Base-by-base conservation (phyloP, 2,113 vertebrate species). In the Sturnus vulgaris region DNA sequence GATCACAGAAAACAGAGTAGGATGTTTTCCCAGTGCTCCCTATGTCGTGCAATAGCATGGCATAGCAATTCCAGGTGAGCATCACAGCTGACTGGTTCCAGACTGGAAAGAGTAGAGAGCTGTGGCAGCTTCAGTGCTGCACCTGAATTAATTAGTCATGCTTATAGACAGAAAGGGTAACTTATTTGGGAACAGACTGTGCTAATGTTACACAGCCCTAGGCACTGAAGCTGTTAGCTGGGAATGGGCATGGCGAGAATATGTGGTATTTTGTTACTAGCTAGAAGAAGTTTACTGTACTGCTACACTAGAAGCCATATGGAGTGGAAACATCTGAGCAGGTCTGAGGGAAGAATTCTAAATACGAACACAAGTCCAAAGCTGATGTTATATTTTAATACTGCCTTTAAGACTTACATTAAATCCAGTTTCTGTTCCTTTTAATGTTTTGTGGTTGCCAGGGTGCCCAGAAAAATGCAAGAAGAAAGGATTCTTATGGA, bases 181-280 rank as follows among this genome's bases (percentile, higher is more conserved):
- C 39, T 70, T 84, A 81, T 82, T 68, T 85, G 65, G 52, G 84
- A 95, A 94, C 85, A 89, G 78, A 40, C 73, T 79, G 90, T 87
- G 90, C 77, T 89, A 84, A 82, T 35, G 69, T 28, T 39, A 68
- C 30, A 31, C 27, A 92, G 73, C 71, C 90, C 31, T 61, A 85
- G 4, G 79, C 79, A 28, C 53, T 60, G 66, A 90, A 85, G 88
- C 84, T 92, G 90, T 56, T 71, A 84, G 87, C 69, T 91, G 65
- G 49, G 92, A 95, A 91, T 47, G 47, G 27, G 77, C 39, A 89
- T 4, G 6, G 69, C 68, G 57, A 50, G 23, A 83, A 65, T n/a
- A 77, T 0, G 3, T 28, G 39, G 71, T 52, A 42, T 47, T 92
- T 53, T 84, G 73, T 70, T 89, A 66, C 72, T 92, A 64, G 73